Conservation (phyloP, 1,140 invertebrate genomes). For the Hylyphantes graminicola region DNA sequence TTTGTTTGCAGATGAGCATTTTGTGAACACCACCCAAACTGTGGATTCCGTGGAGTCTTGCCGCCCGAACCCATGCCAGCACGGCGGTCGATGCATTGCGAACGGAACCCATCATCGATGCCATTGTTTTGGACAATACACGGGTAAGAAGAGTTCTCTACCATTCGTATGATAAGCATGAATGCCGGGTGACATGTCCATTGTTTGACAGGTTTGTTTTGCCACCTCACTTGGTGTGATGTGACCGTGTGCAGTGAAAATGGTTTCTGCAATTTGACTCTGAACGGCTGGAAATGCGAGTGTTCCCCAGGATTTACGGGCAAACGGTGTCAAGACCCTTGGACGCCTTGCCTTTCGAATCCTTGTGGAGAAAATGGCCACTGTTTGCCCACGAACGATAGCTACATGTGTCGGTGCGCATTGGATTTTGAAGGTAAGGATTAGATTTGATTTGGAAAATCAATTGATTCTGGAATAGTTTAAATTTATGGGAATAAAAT, state of each 20-base stretch:
- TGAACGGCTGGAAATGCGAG: conserved; percentile 71
- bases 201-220: conserved; percentile 74
- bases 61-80: conserved; percentile 76
- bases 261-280: conserved; percentile 74
- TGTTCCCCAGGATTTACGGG: conserved; percentile 73
- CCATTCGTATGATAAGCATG: neutral
- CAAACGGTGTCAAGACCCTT: conserved; percentile 75
- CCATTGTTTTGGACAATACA: conserved; percentile 73
- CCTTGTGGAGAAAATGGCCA: conserved; percentile 79
- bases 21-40: conserved; percentile 62
- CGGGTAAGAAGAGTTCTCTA: conserved; percentile 63
- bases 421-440: conserved; percentile 78
- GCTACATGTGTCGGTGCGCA: conserved; percentile 77
- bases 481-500: too few relatives aligned
- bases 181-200: neutral
- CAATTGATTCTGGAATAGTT: too few relatives aligned
- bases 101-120: conserved; percentile 71
- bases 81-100: conserved; percentile 75
- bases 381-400: conserved; percentile 72
- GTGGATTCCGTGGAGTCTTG: conserved; percentile 69
- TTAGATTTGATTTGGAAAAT: neutral
- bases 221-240: conserved; percentile 78
- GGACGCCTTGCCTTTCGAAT: conserved; percentile 76
- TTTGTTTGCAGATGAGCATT: conserved; percentile 62
- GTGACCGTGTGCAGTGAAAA: conserved; percentile 76